phyloP scores from a whole-genome alignment of 37 sponge, comb jelly and placozoan genomes.

The Agelas oroides region DNA sequence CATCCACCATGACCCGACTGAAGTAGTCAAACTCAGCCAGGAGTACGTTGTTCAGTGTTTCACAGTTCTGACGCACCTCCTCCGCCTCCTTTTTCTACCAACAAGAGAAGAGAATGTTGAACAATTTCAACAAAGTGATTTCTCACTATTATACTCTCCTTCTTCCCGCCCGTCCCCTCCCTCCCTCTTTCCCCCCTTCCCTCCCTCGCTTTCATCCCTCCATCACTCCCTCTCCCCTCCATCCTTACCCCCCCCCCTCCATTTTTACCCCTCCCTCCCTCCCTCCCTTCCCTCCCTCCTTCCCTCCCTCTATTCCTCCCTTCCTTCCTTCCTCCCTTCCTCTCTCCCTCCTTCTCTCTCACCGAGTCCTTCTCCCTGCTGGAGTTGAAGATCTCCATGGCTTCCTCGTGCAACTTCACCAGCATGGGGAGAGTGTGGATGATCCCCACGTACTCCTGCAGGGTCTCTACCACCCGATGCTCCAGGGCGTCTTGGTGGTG shows the following conservation, averaged over 20 bases:
- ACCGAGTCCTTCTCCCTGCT: slow-evolving; percentile 84
- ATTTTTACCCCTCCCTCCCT: too few species aligned
- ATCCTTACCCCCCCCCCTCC: too few species aligned
- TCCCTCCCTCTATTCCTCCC: too few species aligned
- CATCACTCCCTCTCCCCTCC: too few species aligned
- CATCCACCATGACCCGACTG: slow-evolving; percentile 50
- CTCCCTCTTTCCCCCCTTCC: too few species aligned
- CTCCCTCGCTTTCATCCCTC: too few species aligned
- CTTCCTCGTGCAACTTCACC: slow-evolving; percentile 80
- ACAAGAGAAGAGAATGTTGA: background rate
- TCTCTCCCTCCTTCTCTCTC: too few species aligned
- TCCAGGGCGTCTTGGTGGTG: slow-evolving; percentile 69
- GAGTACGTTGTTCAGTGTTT: slow-evolving; percentile 87
- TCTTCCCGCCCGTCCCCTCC: too few species aligned
- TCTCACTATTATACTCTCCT: background rate
- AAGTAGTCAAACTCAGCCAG: slow-evolving; percentile 86
- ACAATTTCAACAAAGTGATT: background rate
- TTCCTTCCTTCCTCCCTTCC: too few species aligned
- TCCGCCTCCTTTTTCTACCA: slow-evolving; percentile 84
- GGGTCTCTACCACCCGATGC: slow-evolving; percentile 22
- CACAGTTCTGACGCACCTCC: slow-evolving; percentile 63
- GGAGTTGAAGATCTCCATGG: slow-evolving; percentile 71
- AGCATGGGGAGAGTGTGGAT: slow-evolving; percentile 80
- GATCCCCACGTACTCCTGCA: slow-evolving; percentile 65
- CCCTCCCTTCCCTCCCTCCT: too few species aligned